phyloP scores from a whole-genome alignment of 2,113 vertebrate species.

The Sceloporus tristichus region DNA sequence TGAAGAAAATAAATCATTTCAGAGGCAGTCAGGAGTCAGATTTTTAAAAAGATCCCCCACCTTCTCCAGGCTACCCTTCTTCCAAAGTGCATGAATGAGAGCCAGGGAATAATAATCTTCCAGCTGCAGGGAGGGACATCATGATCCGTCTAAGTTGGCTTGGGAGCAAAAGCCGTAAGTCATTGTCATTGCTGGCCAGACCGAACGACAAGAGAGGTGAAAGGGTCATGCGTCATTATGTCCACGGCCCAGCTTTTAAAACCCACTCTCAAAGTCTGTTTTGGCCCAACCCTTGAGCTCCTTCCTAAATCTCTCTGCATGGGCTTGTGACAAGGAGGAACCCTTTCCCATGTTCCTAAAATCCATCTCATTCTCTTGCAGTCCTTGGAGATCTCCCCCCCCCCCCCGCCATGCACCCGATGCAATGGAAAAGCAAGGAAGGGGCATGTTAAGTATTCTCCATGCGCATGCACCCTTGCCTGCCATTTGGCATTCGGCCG shows the following conservation, averaged over 20 bases:
- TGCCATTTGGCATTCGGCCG: too few species aligned
- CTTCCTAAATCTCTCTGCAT: too few species aligned
- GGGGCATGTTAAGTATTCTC: too few species aligned
- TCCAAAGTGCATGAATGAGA: background rate
- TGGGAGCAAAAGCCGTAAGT: background rate
- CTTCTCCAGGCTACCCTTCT: background rate
- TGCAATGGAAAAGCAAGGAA: too few species aligned
- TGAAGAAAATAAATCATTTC: background rate
- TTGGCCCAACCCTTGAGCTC: background rate
- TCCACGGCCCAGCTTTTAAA: slow-evolving; percentile 17
- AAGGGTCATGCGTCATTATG: background rate
- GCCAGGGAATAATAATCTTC: background rate
- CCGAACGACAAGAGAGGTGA: background rate
- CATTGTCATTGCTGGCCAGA: background rate
- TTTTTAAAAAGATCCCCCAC: slow-evolving; percentile 27
- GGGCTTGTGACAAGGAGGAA: too few species aligned
- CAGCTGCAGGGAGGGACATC: background rate
- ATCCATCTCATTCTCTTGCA: background rate
- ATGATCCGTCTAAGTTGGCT: background rate
- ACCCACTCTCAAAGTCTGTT: background rate
- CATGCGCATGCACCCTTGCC: too few species aligned
- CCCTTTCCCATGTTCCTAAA: background rate
- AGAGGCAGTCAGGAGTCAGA: background rate
- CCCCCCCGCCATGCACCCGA: background rate
- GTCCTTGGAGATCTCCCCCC: background rate